Conservation (phyloP, 92 coral and sea anemone species). For the Phymanthus crucifer region DNA sequence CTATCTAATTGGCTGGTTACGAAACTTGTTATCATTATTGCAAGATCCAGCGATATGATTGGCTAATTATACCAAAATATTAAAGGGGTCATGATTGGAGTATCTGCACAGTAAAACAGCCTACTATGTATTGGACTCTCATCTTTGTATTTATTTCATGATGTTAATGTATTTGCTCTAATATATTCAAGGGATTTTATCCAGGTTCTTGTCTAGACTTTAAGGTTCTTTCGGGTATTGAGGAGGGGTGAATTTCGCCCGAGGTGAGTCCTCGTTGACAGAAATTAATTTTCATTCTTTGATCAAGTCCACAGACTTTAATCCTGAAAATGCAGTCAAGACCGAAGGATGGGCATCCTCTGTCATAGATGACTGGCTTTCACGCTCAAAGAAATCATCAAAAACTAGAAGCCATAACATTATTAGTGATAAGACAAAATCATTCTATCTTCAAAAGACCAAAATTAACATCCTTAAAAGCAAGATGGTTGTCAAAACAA, state of each 20-base stretch:
- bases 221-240: too few relatives aligned
- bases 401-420: not conserved
- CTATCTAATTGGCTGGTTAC: too few relatives aligned
- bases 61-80: too few relatives aligned
- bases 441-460: slow-evolving; percentile 19
- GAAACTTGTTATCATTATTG: too few relatives aligned
- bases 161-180: too few relatives aligned
- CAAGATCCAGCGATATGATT: too few relatives aligned
- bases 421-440: not conserved
- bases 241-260: not conserved
- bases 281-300: not conserved
- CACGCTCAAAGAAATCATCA: slow-evolving; percentile 11
- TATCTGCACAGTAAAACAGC: too few relatives aligned
- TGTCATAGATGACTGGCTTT: slow-evolving; percentile 49
- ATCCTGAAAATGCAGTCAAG: slow-evolving; percentile 22
- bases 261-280: not conserved
- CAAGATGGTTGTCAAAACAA: not conserved
- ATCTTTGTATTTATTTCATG: too few relatives aligned
- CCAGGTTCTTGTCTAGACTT: not conserved
- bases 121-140: too few relatives aligned
- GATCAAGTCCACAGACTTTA: slow-evolving; percentile 53
- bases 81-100: too few relatives aligned
- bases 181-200: not conserved
- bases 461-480: slow-evolving; percentile 10
- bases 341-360: slow-evolving; percentile 80